A percentile compares a stretch with the other conserved stretches of the same genome.
These are phyloP conservation scores for Turritopsis rubra DNA, from an alignment of 30 jellyfish, hydroid and myxozoan species.

Conservation along the genomic window DNA sequence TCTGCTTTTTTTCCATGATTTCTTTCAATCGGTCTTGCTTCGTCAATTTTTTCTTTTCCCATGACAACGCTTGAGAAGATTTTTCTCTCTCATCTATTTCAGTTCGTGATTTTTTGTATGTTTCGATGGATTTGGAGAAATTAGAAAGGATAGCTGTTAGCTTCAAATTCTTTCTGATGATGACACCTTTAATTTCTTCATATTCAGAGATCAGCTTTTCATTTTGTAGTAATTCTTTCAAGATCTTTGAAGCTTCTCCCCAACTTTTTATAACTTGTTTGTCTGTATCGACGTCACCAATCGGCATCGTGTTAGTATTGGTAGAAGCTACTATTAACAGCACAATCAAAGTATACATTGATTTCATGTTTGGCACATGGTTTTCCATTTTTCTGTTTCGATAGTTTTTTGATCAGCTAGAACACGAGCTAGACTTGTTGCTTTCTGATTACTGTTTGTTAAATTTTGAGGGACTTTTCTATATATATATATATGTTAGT, in stretches of 20 bases:
- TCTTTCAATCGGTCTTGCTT: neutral
- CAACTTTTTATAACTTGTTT: neutral
- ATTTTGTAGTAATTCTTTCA: neutral
- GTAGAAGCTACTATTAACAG: neutral
- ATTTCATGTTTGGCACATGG: neutral
- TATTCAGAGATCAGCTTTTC: neutral
- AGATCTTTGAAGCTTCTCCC: neutral
- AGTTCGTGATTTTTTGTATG: neutral
- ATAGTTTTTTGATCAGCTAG: no score
- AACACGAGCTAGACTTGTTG: neutral
- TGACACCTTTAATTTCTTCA: neutral
- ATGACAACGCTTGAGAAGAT: neutral
- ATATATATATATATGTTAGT: neutral
- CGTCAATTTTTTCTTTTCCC: neutral
- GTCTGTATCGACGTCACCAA: neutral
- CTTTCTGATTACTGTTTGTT: neutral
- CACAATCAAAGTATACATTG: neutral
- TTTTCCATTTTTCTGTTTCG: neutral
- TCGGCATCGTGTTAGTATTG: neutral
- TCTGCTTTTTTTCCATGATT: neutral
- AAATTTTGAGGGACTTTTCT: neutral
- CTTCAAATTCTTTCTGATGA: neutral
- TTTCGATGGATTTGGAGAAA: neutral
- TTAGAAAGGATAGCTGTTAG: neutral
- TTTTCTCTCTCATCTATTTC: neutral